Conservation (phyloP, 2,888 invertebrate genomes). For the Kryphioiulus occultus region DNA sequence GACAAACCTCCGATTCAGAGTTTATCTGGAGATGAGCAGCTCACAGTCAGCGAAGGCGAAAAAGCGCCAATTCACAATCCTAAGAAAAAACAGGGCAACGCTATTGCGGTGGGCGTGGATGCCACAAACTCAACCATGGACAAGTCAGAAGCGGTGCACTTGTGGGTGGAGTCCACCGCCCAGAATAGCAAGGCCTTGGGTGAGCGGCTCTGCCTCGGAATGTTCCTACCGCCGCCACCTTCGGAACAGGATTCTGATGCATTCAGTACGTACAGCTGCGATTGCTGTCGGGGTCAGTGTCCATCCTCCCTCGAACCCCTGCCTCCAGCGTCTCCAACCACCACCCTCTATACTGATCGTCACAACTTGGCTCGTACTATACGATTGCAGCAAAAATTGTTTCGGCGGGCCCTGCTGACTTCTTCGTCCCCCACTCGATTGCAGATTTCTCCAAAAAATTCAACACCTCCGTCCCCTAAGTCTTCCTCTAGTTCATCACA, state of each 20-base stretch:
- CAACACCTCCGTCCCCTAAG: slow-evolving; percentile 58
- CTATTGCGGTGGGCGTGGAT: background rate
- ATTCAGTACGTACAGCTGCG: slow-evolving; percentile 57
- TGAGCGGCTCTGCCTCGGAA: slow-evolving; percentile 55
- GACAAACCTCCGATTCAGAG: background rate
- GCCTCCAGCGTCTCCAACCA: slow-evolving; percentile 62
- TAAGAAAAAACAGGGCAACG: background rate
- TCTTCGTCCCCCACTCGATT: slow-evolving; percentile 46
- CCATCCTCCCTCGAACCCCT: slow-evolving; percentile 20
- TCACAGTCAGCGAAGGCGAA: background rate
- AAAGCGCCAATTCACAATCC: background rate
- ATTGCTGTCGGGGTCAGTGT: slow-evolving; percentile 56
- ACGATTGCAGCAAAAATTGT: slow-evolving; percentile 72
- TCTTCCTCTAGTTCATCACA: slow-evolving; percentile 69
- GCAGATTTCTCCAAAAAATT: slow-evolving; percentile 47
- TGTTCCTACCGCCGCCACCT: slow-evolving; percentile 50
- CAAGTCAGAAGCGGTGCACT: slow-evolving; percentile 56
- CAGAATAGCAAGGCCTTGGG: slow-evolving; percentile 57
- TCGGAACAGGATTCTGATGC: slow-evolving; percentile 53
- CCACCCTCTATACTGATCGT: slow-evolving; percentile 75
- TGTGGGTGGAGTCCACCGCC: slow-evolving; percentile 55
- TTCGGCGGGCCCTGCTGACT: slow-evolving; percentile 60
- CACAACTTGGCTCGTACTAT: slow-evolving; percentile 75
- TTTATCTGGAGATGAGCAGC: background rate
- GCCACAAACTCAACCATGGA: slow-evolving; percentile 49